Percentiles rank a stretch among this genome's conserved stretches.
Evolutionary conservation across 2,888 invertebrate genomes (phyloP).

Genomic region (Protodeltote pygarga): DNA sequence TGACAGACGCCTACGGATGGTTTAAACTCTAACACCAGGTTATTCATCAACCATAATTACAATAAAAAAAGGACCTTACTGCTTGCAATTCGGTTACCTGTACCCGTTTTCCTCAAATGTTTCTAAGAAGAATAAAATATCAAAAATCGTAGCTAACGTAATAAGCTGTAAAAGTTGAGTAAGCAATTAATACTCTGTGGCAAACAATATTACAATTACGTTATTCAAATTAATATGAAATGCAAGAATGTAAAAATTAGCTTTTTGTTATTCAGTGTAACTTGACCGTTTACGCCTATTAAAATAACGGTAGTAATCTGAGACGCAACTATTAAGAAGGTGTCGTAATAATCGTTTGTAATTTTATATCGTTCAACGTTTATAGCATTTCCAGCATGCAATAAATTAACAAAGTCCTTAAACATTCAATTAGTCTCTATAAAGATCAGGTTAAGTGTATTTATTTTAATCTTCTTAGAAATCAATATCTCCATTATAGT

Average conservation of each 20-base stretch:
- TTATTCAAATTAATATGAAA: conserved; percentile 34
- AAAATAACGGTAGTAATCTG: conserved; percentile 58
- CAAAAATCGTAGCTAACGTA: conserved; percentile 1
- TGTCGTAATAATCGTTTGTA: conserved; percentile 53
- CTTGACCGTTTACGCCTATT: conserved; percentile 61
- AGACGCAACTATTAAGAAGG: conserved; percentile 54
- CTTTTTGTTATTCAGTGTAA: conserved; percentile 51
- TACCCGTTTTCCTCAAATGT: too few relatives aligned
- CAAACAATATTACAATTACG: conserved; percentile 3
- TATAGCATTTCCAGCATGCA: conserved; percentile 7
- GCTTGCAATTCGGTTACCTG: too few relatives aligned
- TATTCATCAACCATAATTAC: too few relatives aligned
- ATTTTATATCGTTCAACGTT: conserved; percentile 36
- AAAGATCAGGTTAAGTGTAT: neutral
- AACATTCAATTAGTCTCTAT: neutral
- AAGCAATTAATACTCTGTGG: conserved; percentile 11
- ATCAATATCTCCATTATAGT: too few relatives aligned
- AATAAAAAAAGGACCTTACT: too few relatives aligned
- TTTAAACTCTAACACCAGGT: too few relatives aligned
- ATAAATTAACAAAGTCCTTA: neutral
- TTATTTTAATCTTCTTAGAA: too few relatives aligned
- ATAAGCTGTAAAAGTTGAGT: conserved; percentile 1
- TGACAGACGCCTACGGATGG: too few relatives aligned
- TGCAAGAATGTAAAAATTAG: conserved; percentile 37
- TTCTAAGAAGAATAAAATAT: too few relatives aligned